Conservation (phyloP, 1,140 invertebrate species). For the Anoplophora glabripennis region DNA sequence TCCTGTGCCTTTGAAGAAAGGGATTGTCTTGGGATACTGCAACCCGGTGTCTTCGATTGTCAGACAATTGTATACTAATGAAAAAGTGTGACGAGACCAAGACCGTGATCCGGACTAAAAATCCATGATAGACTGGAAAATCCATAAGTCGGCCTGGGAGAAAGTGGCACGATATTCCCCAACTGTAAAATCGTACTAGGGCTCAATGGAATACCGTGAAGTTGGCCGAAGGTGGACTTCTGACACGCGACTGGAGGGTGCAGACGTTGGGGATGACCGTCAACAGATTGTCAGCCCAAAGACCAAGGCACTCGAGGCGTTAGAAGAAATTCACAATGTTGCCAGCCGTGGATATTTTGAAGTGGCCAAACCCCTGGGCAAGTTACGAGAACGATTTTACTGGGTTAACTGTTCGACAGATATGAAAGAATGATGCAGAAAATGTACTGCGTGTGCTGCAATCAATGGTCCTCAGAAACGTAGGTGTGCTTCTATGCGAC, state of each 20-base stretch:
- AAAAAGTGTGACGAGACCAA: background rate
- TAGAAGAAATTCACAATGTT: conserved; percentile 17
- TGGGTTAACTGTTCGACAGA: conserved; percentile 31
- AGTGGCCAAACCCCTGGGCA: conserved; percentile 19
- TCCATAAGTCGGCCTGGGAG: background rate
- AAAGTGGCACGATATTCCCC: too few relatives aligned
- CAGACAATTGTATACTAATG: too few relatives aligned
- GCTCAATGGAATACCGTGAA: conserved; percentile 23
- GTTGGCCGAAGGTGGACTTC: conserved; percentile 16
- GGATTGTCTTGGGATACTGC: too few relatives aligned
- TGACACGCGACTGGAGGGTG: conserved; percentile 19
- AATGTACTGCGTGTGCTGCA: conserved; percentile 29
- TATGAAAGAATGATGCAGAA: conserved; percentile 31
- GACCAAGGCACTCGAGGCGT: background rate
- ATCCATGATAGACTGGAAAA: background rate
- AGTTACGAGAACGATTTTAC: conserved; percentile 24
- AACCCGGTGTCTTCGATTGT: too few relatives aligned
- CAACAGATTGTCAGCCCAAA: conserved; percentile 8
- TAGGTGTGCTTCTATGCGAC: conserved; percentile 21
- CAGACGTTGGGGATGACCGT: background rate
- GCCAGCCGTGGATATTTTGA: conserved; percentile 26
- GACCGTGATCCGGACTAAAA: background rate
- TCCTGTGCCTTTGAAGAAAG: too few relatives aligned
- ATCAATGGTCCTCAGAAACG: conserved; percentile 27
- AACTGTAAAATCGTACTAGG: conserved; percentile 26